Percentiles rank a stretch among this genome's conserved stretches.
These are phyloP conservation scores for Tolypeutes matacus DNA, from an alignment of 2,797 vertebrate species.

Conservation along the genomic window DNA sequence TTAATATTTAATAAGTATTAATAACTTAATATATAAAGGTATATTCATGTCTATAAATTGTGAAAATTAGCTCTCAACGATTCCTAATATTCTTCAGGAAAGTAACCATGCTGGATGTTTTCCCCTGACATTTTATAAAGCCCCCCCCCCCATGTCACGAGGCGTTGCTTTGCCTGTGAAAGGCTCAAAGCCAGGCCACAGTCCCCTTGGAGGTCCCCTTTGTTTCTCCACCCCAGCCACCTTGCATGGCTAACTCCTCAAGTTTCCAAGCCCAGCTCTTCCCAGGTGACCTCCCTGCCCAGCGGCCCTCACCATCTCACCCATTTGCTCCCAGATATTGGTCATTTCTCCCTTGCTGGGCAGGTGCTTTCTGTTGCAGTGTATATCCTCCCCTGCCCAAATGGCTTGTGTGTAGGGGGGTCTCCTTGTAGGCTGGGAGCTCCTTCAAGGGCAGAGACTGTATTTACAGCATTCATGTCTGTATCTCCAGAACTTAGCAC, in stretches of 20 bases:
- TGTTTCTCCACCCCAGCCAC: background rate
- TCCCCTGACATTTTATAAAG: background rate
- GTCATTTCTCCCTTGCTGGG: background rate
- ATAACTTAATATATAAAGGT: constrained; percentile 2
- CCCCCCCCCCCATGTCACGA: background rate
- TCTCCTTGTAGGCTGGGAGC: background rate
- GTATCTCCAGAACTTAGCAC: rapidly evolving
- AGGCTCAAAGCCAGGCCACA: background rate
- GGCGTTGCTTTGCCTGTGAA: background rate
- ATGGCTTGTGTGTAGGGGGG: rapidly evolving
- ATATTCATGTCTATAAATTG: background rate
- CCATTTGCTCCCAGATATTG: background rate
- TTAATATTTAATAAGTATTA: background rate
- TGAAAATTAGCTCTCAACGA: background rate
- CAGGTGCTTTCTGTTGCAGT: background rate
- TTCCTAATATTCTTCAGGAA: background rate
- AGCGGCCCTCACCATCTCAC: background rate
- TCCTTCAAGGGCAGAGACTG: background rate
- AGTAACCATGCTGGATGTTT: background rate
- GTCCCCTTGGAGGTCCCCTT: background rate
- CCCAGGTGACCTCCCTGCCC: background rate
- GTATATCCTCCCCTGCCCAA: background rate
- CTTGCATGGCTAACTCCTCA: background rate
- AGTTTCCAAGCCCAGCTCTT: background rate
- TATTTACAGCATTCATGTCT: background rate